These are phyloP conservation scores for Drepana arcuata DNA, from an alignment of 1,140 invertebrate species.

Conservation along the genomic window DNA sequence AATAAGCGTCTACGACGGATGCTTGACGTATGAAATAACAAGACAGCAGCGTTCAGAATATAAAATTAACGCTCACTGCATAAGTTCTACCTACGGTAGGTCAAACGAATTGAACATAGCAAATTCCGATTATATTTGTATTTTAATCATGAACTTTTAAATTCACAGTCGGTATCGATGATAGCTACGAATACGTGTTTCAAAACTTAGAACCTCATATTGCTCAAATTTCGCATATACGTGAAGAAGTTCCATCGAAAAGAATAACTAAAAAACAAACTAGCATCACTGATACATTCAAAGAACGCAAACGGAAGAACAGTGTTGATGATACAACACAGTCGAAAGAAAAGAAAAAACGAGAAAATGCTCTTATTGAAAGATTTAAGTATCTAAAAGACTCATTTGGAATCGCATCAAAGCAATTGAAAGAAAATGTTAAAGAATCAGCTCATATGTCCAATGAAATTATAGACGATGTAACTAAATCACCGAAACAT, in stretches of 20 bases:
- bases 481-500: constrained; percentile 5
- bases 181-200: constrained; percentile 44
- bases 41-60: constrained; percentile 45
- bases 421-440: constrained; percentile 21
- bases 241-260: constrained; percentile 1
- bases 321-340: constrained; percentile 15
- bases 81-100: constrained; percentile 59
- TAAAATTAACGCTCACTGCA: constrained; percentile 52
- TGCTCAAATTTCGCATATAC: background rate
- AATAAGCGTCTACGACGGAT: constrained; percentile 45
- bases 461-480: constrained; percentile 16
- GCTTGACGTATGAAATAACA: constrained; percentile 38
- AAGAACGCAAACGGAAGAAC: constrained; percentile 44
- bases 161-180: constrained; percentile 60
- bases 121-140: too few relatives aligned
- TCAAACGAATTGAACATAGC: too few relatives aligned
- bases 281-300: constrained; percentile 20
- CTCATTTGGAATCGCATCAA: constrained; percentile 27
- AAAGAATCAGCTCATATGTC: constrained; percentile 22
- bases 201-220: constrained; percentile 16
- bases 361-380: constrained; percentile 29
- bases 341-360: constrained; percentile 47
- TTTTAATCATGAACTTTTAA: too few relatives aligned
- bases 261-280: constrained; percentile 12
- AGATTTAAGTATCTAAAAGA: constrained; percentile 34